Percentiles rank a stretch among this genome's conserved stretches.
These are phyloP conservation scores for Operophtera brumata DNA, from an alignment of 2,888 invertebrate species.

Conservation along the genomic window DNA sequence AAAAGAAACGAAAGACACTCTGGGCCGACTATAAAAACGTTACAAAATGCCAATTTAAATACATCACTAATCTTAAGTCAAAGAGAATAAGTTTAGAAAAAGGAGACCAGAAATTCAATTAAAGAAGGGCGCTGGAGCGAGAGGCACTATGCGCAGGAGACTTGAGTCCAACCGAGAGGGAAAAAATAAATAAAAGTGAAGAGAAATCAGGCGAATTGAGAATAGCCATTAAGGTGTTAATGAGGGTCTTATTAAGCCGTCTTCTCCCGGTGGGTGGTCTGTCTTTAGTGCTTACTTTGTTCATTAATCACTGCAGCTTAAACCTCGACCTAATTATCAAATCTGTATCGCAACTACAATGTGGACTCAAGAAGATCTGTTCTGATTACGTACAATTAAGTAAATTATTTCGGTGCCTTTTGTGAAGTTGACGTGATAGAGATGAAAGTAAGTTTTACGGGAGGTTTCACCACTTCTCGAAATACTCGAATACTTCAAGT, in stretches of 20 bases:
- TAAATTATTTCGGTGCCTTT: constrained; percentile 4
- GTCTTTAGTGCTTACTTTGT: constrained; percentile 64
- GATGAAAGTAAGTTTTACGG: not conserved
- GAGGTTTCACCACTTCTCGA: not conserved
- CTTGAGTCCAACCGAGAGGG: constrained; percentile 50
- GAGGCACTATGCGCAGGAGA: constrained; percentile 49
- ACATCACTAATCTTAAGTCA: constrained; percentile 79
- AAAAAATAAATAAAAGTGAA: constrained; percentile 73
- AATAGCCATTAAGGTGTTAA: constrained; percentile 80
- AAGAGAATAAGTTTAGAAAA: constrained; percentile 77
- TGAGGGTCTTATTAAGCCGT: constrained; percentile 80
- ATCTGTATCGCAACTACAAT: constrained; percentile 57
- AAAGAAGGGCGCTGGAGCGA: constrained; percentile 61
- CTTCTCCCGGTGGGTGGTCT: constrained; percentile 78
- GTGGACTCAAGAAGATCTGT: constrained; percentile 31
- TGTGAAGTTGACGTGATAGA: not conserved
- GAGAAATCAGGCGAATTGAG: constrained; percentile 77
- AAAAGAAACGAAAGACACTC: constrained; percentile 43
- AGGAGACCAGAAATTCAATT: constrained; percentile 74
- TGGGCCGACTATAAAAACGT: constrained; percentile 66
- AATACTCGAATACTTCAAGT: too few relatives aligned
- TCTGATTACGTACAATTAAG: constrained; percentile 9
- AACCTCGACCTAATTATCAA: constrained; percentile 69
- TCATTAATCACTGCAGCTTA: constrained; percentile 74
- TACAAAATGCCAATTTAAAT: constrained; percentile 78